Evolutionary conservation across 2,888 invertebrate genomes (phyloP).

Genomic region (Biston stratarius): DNA sequence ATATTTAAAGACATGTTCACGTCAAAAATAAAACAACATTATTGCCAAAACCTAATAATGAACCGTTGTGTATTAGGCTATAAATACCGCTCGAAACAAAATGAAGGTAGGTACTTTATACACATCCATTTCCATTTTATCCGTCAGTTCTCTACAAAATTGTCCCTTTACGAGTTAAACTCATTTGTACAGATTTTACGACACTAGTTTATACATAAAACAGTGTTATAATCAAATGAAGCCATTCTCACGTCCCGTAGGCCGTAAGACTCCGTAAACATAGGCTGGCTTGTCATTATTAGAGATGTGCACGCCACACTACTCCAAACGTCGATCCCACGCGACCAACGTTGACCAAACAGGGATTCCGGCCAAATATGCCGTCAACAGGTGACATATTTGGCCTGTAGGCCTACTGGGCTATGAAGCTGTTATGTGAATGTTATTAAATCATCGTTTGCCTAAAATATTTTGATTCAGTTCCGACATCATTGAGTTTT

Average conservation of each 20-base stretch:
- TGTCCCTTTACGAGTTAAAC: too few relatives aligned
- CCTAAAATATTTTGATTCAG: slow-evolving; percentile 15
- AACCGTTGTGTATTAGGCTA: too few relatives aligned
- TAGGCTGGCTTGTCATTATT: slow-evolving; percentile 29
- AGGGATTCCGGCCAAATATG: slow-evolving; percentile 18
- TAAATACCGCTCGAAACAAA: too few relatives aligned
- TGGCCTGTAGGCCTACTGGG: slow-evolving; percentile 20
- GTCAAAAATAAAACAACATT: too few relatives aligned
- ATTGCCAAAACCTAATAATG: too few relatives aligned
- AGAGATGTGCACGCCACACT: slow-evolving; percentile 27
- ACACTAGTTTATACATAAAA: too few relatives aligned
- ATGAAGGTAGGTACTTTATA: too few relatives aligned
- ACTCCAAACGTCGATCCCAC: slow-evolving; percentile 35
- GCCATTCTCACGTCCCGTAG: slow-evolving; percentile 24
- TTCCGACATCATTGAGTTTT: slow-evolving; percentile 1
- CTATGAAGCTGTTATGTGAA: slow-evolving; percentile 13
- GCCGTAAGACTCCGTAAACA: slow-evolving; percentile 6
- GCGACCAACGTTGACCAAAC: slow-evolving; percentile 13
- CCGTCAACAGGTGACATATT: slow-evolving; percentile 9
- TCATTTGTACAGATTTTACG: too few relatives aligned
- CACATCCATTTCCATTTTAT: too few relatives aligned
- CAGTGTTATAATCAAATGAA: slow-evolving; percentile 5
- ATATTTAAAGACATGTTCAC: too few relatives aligned
- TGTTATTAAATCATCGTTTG: slow-evolving; percentile 13
- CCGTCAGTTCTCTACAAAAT: too few relatives aligned